Conservation (phyloP, 2,797 vertebrate species). For the Enteromius argenteus region DNA sequence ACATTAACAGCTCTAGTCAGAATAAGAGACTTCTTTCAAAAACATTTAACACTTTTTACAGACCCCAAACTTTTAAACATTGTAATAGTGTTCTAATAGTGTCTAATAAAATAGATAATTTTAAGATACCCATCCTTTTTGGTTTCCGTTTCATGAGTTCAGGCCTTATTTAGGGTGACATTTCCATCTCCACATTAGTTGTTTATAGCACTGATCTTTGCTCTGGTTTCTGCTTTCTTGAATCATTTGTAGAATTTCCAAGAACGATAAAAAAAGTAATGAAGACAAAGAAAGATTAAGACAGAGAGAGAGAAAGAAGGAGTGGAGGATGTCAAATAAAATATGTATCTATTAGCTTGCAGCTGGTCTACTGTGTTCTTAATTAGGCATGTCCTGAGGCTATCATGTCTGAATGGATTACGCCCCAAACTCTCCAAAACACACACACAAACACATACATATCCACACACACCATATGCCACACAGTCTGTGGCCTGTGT, state of each 20-base stretch:
- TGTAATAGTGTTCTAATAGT: neutral
- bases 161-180: neutral
- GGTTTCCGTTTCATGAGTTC: neutral
- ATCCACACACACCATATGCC: conserved; percentile 34
- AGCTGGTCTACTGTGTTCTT: conserved; percentile 47
- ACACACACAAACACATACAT: conserved; percentile 21
- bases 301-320: neutral
- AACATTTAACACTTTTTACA: neutral
- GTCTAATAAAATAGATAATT: neutral
- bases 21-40: neutral
- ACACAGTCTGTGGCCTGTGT: conserved; percentile 32
- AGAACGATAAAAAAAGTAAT: neutral
- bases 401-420: conserved; percentile 44
- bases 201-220: neutral
- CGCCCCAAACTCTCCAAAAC: conserved; percentile 33
- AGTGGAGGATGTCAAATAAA: conserved; percentile 16
- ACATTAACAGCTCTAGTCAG: neutral
- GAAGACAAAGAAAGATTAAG: neutral
- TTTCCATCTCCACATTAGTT: neutral
- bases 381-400: conserved; percentile 50
- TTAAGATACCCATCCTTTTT: neutral
- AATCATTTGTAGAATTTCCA: neutral
- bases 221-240: neutral
- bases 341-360: conserved; percentile 25
- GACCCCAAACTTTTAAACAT: neutral